A percentile compares a stretch with the other conserved stretches of the same genome.
Conservation (phyloP, 2,888 invertebrate species). For the Dermolepida albohirtum region DNA sequence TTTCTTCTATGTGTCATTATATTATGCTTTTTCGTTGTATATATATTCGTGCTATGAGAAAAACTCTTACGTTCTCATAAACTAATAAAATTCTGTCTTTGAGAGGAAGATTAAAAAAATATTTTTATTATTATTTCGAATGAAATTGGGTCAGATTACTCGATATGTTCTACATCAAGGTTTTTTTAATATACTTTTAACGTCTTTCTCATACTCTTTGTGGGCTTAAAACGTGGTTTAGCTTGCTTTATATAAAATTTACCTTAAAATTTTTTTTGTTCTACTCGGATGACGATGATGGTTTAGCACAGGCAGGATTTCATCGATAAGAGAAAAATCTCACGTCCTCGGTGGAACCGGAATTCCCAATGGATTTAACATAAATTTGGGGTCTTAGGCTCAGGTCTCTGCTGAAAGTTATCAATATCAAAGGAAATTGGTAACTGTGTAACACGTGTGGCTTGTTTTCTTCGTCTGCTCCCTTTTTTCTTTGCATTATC, state of each 20-base stretch:
- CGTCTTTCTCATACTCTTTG: slow-evolving; percentile 5
- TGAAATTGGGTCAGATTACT: too few relatives aligned
- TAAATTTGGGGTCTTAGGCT: slow-evolving; percentile 33
- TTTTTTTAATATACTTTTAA: too few relatives aligned
- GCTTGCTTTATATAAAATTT: slow-evolving; percentile 30
- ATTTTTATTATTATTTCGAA: too few relatives aligned
- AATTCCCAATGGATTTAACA: slow-evolving; percentile 38
- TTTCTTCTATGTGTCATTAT: too few relatives aligned
- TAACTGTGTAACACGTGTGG: slow-evolving; percentile 34
- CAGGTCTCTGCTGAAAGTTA: slow-evolving; percentile 29
- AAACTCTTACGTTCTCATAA: too few relatives aligned
- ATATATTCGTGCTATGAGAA: too few relatives aligned
- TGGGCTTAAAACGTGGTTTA: slow-evolving; percentile 2
- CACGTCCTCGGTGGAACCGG: slow-evolving; percentile 37
- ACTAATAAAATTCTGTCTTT: too few relatives aligned
- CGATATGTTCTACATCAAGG: too few relatives aligned
- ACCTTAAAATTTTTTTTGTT: slow-evolving; percentile 18
- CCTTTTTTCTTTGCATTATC: slow-evolving; percentile 6
- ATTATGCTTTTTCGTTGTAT: too few relatives aligned
- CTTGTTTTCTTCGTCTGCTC: slow-evolving; percentile 20
- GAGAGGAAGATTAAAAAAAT: too few relatives aligned
- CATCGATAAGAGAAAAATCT: slow-evolving; percentile 37
- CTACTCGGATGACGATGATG: slow-evolving; percentile 15
- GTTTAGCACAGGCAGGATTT: slow-evolving; percentile 22
- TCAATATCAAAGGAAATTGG: slow-evolving; percentile 39